These are phyloP conservation scores for Dipus sagitta DNA, from an alignment of 2,797 vertebrate genomes.

Conservation along the genomic window DNA sequence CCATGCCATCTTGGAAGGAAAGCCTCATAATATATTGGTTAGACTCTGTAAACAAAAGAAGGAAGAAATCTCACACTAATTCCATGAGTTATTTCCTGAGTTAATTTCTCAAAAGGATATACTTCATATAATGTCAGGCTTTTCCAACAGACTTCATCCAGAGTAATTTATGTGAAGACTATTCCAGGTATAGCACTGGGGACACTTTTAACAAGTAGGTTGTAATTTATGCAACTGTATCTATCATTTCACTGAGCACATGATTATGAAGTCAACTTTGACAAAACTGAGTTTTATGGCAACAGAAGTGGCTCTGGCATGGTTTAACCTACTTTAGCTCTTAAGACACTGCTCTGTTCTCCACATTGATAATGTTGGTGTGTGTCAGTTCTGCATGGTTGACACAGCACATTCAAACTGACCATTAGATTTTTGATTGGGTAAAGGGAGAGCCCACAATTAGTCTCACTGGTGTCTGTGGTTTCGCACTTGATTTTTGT, in stretches of 20 bases:
- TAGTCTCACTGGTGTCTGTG: neutral
- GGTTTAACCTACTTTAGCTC: neutral
- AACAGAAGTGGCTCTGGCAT: neutral
- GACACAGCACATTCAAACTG: neutral
- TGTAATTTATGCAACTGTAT: slow-evolving; percentile 53
- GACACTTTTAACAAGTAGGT: slow-evolving; percentile 60
- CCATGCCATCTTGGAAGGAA: slow-evolving; percentile 44
- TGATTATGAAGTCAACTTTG: slow-evolving; percentile 60
- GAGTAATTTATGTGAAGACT: slow-evolving; percentile 73
- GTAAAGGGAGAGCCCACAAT: neutral
- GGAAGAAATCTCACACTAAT: slow-evolving; percentile 27
- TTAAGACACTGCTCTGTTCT: neutral
- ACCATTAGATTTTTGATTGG: neutral
- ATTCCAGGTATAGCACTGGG: slow-evolving; percentile 28
- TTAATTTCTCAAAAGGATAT: slow-evolving; percentile 74
- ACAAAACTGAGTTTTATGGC: slow-evolving; percentile 5
- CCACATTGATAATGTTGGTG: neutral
- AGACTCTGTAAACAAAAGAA: slow-evolving; percentile 58
- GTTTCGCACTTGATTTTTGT: neutral
- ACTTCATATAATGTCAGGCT: slow-evolving; percentile 34
- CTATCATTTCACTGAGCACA: slow-evolving; percentile 38
- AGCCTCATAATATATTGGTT: slow-evolving; percentile 20
- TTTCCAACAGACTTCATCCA: slow-evolving; percentile 43
- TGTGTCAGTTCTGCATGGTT: neutral
- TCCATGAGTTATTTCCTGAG: slow-evolving; percentile 74